A percentile compares a stretch with the other conserved stretches of the same genome.
Conservation (phyloP, 2,888 invertebrate species). For the Sesia apiformis region DNA sequence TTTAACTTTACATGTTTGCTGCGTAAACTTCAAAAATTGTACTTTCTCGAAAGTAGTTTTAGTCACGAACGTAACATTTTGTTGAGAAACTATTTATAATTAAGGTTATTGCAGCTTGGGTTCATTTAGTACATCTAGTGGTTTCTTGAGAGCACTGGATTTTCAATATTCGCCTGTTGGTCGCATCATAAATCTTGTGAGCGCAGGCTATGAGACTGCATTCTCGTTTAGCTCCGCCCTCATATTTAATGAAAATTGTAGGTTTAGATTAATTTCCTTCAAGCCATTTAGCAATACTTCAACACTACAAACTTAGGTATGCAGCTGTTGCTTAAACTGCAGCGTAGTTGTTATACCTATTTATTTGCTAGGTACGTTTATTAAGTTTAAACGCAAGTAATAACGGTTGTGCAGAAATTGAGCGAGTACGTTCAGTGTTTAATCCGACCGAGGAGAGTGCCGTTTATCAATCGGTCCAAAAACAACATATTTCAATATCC, state of each 20-base stretch:
- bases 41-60: constrained; percentile 1
- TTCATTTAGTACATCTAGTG: constrained; percentile 26
- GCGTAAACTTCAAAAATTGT: neutral
- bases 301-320: neutral
- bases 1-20: no score
- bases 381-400: no score
- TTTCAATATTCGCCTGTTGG: constrained; percentile 68
- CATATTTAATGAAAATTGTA: constrained; percentile 61
- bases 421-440: constrained; percentile 47
- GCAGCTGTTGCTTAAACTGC: no score
- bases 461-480: constrained; percentile 71
- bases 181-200: constrained; percentile 61
- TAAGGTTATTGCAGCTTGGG: constrained; percentile 19
- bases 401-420: no score
- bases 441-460: constrained; percentile 55
- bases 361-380: no score
- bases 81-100: constrained; percentile 13
- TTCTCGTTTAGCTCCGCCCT: constrained; percentile 44
- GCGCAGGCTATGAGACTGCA: constrained; percentile 56
- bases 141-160: constrained; percentile 49
- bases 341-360: no score
- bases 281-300: neutral
- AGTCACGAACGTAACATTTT: neutral
- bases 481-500: constrained; percentile 75
- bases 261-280: constrained; percentile 47